These are phyloP conservation scores for Synergus umbraculus DNA, from an alignment of 2,888 invertebrate species.

Conservation along the genomic window DNA sequence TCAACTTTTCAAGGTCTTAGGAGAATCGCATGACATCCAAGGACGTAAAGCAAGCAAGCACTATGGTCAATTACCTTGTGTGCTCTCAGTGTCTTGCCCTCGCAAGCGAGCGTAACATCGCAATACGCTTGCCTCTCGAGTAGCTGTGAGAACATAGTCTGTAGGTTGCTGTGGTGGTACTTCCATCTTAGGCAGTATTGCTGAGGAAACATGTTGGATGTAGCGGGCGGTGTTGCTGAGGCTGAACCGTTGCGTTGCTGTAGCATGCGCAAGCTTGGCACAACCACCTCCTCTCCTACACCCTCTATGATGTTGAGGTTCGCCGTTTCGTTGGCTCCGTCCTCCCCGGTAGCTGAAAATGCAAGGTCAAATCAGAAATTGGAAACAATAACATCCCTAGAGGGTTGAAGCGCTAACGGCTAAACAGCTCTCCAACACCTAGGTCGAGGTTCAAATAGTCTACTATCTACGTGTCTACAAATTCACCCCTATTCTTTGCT, in stretches of 20 bases:
- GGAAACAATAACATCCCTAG: conserved; percentile 3
- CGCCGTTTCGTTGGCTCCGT: conserved; percentile 59
- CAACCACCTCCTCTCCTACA: conserved; percentile 55
- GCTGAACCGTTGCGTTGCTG: conserved; percentile 70
- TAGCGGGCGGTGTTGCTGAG: conserved; percentile 64
- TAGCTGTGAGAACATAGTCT: conserved; percentile 92
- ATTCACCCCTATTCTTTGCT: no score
- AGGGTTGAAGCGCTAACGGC: neutral
- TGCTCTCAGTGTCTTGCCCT: conserved; percentile 87
- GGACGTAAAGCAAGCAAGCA: conserved; percentile 31
- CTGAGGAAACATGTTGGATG: conserved; percentile 86
- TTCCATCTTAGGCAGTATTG: conserved; percentile 96
- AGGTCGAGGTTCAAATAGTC: neutral
- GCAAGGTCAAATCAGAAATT: conserved; percentile 48
- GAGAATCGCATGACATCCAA: conserved; percentile 40
- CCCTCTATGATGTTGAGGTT: conserved; percentile 56
- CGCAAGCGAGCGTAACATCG: conserved; percentile 93
- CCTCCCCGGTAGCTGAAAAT: conserved; percentile 56
- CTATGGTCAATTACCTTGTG: conserved; percentile 79
- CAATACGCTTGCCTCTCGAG: conserved; percentile 93
- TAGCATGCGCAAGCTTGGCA: conserved; percentile 66
- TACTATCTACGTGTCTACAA: neutral
- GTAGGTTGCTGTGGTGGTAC: conserved; percentile 93
- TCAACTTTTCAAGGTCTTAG: conserved; percentile 39
- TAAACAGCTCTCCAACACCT: neutral